A percentile compares a stretch with the other conserved stretches of the same genome.
Evolutionary conservation across 92 coral and sea anemone genomes (phyloP).

Genomic region (Diadumene lineata): DNA sequence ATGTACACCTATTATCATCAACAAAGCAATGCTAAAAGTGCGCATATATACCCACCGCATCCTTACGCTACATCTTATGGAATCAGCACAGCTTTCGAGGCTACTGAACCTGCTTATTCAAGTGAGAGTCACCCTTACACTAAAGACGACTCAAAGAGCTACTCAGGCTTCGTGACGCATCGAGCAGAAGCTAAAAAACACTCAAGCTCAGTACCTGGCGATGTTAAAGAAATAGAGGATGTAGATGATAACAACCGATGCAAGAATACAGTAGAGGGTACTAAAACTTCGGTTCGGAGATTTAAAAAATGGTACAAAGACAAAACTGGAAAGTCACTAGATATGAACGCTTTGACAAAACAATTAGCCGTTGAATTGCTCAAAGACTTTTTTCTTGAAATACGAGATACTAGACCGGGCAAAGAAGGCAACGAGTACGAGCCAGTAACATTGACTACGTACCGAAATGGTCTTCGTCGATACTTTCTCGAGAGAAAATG

Average conservation of each 20-base stretch:
- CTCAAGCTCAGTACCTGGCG: constrained; percentile 56
- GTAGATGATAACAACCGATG: constrained; percentile 97
- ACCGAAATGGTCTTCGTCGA: constrained; percentile 96
- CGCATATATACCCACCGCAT: constrained; percentile 77
- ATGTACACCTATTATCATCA: constrained; percentile 80
- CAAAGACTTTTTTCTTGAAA: constrained; percentile 97
- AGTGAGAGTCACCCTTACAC: constrained; percentile 52
- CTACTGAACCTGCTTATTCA: constrained; percentile 34
- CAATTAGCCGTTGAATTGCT: constrained; percentile 89
- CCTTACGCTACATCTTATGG: constrained; percentile 67
- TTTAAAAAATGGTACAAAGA: constrained; percentile 99
- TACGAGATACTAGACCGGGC: constrained; percentile 99
- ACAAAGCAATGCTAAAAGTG: constrained; percentile 61
- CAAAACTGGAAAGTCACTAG: constrained; percentile 90
- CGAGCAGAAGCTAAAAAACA: constrained; percentile 56
- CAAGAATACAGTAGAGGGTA: constrained; percentile 98
- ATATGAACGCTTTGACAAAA: constrained; percentile 90
- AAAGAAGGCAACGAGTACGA: constrained; percentile 99
- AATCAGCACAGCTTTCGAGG: constrained; percentile 20
- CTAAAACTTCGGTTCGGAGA: constrained; percentile 96
- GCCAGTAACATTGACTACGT: constrained; percentile 96
- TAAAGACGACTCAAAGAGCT: constrained; percentile 60
- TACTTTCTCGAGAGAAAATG: constrained; percentile 96
- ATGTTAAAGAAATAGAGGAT: constrained; percentile 89
- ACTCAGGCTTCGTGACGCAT: constrained; percentile 58